Evolutionary conservation across 1,140 invertebrate genomes (phyloP), one percentile per base, ranked within the genome.

Genomic region (Heliconius melpomene): DNA sequence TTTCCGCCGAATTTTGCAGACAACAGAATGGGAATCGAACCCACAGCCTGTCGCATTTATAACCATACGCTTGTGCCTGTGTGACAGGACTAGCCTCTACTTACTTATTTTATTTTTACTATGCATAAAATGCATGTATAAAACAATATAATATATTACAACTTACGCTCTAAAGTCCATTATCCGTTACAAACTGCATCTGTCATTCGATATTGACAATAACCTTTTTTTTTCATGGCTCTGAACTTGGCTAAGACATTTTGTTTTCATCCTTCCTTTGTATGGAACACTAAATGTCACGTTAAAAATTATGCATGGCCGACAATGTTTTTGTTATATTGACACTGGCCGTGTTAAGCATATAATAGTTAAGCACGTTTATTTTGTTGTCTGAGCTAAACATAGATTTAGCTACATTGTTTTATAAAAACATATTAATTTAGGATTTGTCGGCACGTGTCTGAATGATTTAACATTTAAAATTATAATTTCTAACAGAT

Each of bases 151-250:
- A 32, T 36, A 36, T 36, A 36, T 36, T 36, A 32, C 40, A 46
- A 16, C 13, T 46, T 46, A 46, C 3, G n/a, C n/a, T 60, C n/a
- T n/a, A 57, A 57, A 57, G 20, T 57, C 9, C 54, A 57, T 23
- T 3, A 8, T 23, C 54, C 20, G 54, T 60, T 8, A 60, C 60
- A 11, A 66, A 6, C 13, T 46, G 9, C 23, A 66, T 13, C 9
- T 66, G 60, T 66, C 60, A 66, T 66, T 66, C 60, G 60, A 66
- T 66, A 26, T 29, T 66, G 60, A 66, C 60, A 66, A 66, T 66
- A 66, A 23, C 23, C 16, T 66, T 66, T 66, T 36, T 26, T 66
- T 29, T 66, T 66, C 60, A 66, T 16, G 60, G 60, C 60, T 26
- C 23, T n/a, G 60, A 66, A 66, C 23, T 66, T 29, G 60, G 23